phyloP scores from a whole-genome alignment of 1,140 invertebrate genomes.

The Rhagoletis pomonella region DNA sequence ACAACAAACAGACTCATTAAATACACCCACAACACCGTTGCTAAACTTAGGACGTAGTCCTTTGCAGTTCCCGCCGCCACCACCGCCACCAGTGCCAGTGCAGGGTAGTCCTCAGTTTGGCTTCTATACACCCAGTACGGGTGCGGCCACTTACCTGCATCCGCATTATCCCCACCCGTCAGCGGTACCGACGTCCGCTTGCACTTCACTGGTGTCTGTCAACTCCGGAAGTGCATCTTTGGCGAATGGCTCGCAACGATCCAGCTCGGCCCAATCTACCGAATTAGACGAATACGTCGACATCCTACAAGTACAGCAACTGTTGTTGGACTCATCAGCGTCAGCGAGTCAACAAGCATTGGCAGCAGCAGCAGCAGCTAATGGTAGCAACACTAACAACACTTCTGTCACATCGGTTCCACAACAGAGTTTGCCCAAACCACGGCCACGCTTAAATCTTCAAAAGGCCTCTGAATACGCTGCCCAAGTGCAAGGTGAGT shows the following conservation, averaged over 20 bases:
- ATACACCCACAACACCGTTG: conserved; percentile 68
- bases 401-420: conserved; percentile 26
- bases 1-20: conserved; percentile 64
- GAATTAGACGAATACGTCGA: conserved; percentile 76
- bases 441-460: conserved; percentile 68
- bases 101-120: conserved; percentile 58
- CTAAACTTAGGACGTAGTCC: conserved; percentile 66
- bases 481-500: conserved; percentile 67
- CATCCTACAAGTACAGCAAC: conserved; percentile 76
- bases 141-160: conserved; percentile 57
- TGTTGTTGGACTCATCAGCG: conserved; percentile 74
- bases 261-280: neutral
- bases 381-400: neutral
- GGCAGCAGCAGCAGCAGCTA: conserved; percentile 57
- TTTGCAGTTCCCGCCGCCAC: conserved; percentile 63
- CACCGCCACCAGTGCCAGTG: conserved; percentile 62
- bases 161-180: conserved; percentile 49
- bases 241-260: neutral
- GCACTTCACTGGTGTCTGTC: conserved; percentile 45
- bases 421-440: conserved; percentile 64
- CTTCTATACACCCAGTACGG: conserved; percentile 60
- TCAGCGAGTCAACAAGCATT: conserved; percentile 58
- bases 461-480: conserved; percentile 73
- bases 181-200: neutral
- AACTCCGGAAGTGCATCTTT: conserved; percentile 40